These are phyloP conservation scores for Polyergus mexicanus DNA, from an alignment of 1,140 invertebrate species.

Conservation along the genomic window DNA sequence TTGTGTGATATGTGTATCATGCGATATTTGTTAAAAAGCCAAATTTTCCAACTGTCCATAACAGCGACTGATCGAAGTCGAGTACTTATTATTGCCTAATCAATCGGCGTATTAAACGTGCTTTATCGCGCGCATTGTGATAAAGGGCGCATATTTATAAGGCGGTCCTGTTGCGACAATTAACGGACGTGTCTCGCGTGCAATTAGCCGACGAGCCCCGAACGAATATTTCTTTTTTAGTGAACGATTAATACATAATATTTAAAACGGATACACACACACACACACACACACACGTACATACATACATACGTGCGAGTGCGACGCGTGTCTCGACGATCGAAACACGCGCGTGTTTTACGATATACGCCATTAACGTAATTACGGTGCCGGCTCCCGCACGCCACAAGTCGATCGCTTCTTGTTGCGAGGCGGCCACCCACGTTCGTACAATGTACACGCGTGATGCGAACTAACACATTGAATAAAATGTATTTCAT, in stretches of 20 bases:
- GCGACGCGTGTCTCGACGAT: slow-evolving; percentile 14
- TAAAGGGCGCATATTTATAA: not conserved
- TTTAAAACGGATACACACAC: slow-evolving; percentile 19
- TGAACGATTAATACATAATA: slow-evolving; percentile 44
- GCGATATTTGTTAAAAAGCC: no score
- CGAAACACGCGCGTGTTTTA: slow-evolving; percentile 47
- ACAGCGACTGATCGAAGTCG: slow-evolving; percentile 32
- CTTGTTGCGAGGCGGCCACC: slow-evolving; percentile 13
- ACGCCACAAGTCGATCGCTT: slow-evolving; percentile 38
- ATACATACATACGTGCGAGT: not conserved
- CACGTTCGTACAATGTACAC: not conserved
- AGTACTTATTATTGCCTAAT: slow-evolving; percentile 48
- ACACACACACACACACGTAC: not conserved
- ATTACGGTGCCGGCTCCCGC: slow-evolving; percentile 39
- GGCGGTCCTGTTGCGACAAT: not conserved
- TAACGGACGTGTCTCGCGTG: slow-evolving; percentile 33
- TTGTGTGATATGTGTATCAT: no score
- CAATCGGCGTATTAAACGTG: slow-evolving; percentile 54
- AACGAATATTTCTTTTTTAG: not conserved
- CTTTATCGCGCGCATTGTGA: slow-evolving; percentile 18
- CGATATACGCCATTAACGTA: slow-evolving; percentile 59
- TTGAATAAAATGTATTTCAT: slow-evolving; percentile 57
- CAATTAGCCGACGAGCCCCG: slow-evolving; percentile 41
- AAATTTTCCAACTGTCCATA: not conserved
- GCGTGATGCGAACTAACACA: not conserved